Base-by-base conservation (phyloP, 2,797 vertebrate species). In the Neoniphon sammara region DNA sequence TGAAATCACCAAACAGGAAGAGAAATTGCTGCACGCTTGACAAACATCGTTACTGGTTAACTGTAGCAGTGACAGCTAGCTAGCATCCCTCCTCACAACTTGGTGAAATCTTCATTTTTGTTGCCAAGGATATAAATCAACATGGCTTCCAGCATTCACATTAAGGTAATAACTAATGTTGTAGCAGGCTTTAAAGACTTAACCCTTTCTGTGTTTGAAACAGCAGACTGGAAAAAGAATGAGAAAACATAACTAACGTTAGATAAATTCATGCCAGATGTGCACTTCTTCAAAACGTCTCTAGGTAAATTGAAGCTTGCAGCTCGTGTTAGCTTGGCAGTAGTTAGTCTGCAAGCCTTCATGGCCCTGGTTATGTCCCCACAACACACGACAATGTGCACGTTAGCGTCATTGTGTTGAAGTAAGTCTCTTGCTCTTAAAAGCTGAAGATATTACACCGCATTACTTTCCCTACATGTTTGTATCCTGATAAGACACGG, bases 161-260 rank as follows among this genome's bases (percentile, higher is more conserved):
- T 92, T 27, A 94, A 94, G 93, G 93, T 94, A 91, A 81, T 23
- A 5, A 44, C 2, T 3, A 11, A 7, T 2, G 18, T n/a, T 1
- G 5, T 18, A 56, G 1, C 12, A 5, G 27, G 5, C 18, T 1
- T 4, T 18, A 14, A 0, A 5, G 1, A 4, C 7, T 7, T 7
- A 2, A 15, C 14, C 9, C 23, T 0, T 39, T 36, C 4, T 54
- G 57, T 39, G 47, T 62, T 52, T 66, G 5, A 47, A 21, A 14
- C 4, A 18, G 20, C 8, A 7, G 42, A 1, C 27, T 18, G 9
- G 8, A n/a, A 31, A 31, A 46, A 46, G 4, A 17, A 17, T 46
- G 44, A 46, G 44, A 17, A 46, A 46, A 17, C 14, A 46, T 46
- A 46, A 17, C 23, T 17, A 39, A 12, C 31, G 31, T 34, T 59